Conservation (phyloP, 2,113 vertebrate genomes). For the Nesogale talazaci region DNA sequence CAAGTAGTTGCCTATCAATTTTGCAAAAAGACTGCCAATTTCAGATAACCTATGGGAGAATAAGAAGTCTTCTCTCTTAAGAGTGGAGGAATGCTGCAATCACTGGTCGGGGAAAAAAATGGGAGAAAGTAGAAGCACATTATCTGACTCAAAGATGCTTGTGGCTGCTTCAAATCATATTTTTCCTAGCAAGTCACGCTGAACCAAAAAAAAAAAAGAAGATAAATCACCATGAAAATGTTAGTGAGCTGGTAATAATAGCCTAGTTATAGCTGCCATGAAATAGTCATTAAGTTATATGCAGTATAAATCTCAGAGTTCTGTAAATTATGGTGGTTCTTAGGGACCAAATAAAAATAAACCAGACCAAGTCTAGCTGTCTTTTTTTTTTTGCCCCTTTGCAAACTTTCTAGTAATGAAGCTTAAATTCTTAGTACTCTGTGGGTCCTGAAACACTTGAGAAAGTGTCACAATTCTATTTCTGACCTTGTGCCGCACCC, state of each 20-base stretch:
- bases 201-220: conserved; percentile 40
- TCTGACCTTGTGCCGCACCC: background rate
- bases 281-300: conserved; percentile 74
- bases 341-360: conserved; percentile 74
- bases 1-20: background rate
- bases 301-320: conserved; percentile 67
- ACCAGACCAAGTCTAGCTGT: conserved; percentile 6
- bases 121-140: background rate
- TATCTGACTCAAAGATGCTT: background rate
- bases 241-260: conserved; percentile 72
- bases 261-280: conserved; percentile 65
- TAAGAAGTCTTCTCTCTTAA: background rate
- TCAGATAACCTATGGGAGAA: conserved; percentile 18
- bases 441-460: conserved; percentile 1
- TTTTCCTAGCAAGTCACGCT: conserved; percentile 67
- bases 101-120: background rate
- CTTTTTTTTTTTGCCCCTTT: conserved; percentile 49
- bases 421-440: background rate
- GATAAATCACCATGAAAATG: conserved; percentile 70
- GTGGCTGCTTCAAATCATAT: conserved; percentile 52
- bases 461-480: background rate
- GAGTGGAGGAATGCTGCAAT: background rate
- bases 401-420: background rate
- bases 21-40: background rate
- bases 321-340: conserved; percentile 64